phyloP scores from a whole-genome alignment of 2,797 vertebrate species.

The Cygnus olor region DNA sequence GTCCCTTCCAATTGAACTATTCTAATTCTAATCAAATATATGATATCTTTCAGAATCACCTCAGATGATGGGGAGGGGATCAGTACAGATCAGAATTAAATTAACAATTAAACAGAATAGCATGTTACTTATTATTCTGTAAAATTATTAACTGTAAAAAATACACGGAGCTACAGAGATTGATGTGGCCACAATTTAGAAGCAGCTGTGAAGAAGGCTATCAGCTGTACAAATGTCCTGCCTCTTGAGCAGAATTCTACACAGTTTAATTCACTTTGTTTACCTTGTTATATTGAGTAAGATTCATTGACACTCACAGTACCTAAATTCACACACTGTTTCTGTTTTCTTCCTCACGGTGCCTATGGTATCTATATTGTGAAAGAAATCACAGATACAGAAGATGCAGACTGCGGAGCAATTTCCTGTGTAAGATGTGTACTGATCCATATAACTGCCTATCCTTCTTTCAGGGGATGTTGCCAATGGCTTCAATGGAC shows the following conservation, averaged over 20 bases:
- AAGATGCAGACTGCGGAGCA: not conserved
- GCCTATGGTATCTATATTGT: not conserved
- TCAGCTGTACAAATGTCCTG: constrained; percentile 36
- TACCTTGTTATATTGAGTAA: not conserved
- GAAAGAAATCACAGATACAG: not conserved
- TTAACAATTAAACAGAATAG: no score
- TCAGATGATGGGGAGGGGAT: not conserved
- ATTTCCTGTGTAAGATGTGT: not conserved
- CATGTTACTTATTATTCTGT: not conserved
- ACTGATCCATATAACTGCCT: not conserved
- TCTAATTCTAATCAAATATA: no score
- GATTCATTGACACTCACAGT: not conserved
- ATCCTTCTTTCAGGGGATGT: not conserved
- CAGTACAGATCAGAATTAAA: no score
- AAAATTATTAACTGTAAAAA: not conserved
- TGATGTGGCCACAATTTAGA: not conserved
- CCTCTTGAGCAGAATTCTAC: constrained; percentile 86
- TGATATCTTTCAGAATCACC: not conserved
- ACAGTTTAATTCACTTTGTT: not conserved
- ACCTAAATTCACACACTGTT: not conserved
- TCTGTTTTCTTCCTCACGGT: not conserved
- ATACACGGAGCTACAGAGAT: not conserved
- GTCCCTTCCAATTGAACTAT: no score
- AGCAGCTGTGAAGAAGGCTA: not conserved
- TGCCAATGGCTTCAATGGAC: not conserved